Percentiles rank a stretch among this genome's conserved stretches.
phyloP scores from a whole-genome alignment of 2,113 vertebrate genomes.

The Calyptommatus sinebrachiatus region DNA sequence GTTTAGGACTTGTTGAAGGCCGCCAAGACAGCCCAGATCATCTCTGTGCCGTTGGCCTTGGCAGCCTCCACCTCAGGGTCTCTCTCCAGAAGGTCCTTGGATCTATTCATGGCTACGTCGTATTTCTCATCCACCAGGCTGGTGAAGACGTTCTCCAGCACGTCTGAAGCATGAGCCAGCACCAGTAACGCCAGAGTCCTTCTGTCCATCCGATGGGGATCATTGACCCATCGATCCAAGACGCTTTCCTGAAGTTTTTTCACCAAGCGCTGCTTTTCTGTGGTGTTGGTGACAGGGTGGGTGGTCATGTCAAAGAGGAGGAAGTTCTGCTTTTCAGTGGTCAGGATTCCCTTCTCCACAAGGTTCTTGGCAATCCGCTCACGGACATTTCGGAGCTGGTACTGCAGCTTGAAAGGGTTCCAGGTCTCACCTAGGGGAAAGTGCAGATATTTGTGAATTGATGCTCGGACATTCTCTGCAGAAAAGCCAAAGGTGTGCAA shows the following conservation, averaged over 20 bases:
- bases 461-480: too few species aligned
- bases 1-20: slow-evolving; percentile 79
- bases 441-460: neutral
- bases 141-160: slow-evolving; percentile 77
- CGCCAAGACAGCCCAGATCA: slow-evolving; percentile 85
- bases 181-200: slow-evolving; percentile 77
- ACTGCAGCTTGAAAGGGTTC: slow-evolving; percentile 87
- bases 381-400: slow-evolving; percentile 81
- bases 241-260: slow-evolving; percentile 76
- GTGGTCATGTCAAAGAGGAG: slow-evolving; percentile 88
- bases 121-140: slow-evolving; percentile 75
- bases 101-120: slow-evolving; percentile 72
- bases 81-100: slow-evolving; percentile 74
- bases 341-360: slow-evolving; percentile 85
- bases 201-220: slow-evolving; percentile 77
- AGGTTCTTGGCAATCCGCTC: slow-evolving; percentile 83
- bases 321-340: slow-evolving; percentile 86
- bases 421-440: slow-evolving; percentile 78
- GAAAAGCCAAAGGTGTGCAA: too few species aligned
- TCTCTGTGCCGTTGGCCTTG: slow-evolving; percentile 69
- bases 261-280: slow-evolving; percentile 79
- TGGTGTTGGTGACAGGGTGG: slow-evolving; percentile 76
- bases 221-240: slow-evolving; percentile 80
- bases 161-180: slow-evolving; percentile 77
- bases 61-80: slow-evolving; percentile 76